phyloP scores from a whole-genome alignment of 2,113 vertebrate genomes.

The human region GRCh38 chr9:72117001-72117500 shows the following conservation, averaged over 20 bases:
- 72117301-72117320: not conserved
- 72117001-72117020: no score
- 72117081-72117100: no score
- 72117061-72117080: no score
- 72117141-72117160: no score
- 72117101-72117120: no score
- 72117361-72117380: slow-evolving; percentile 30
- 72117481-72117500: not conserved
- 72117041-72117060: no score
- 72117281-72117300: not conserved
- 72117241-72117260: not conserved
- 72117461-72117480: not conserved
- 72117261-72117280: not conserved
- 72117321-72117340: not conserved
- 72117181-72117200: not conserved
- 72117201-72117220: not conserved
- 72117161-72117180: not conserved
- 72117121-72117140: no score
- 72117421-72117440: not conserved
- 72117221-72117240: not conserved
- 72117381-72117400: slow-evolving; percentile 19
- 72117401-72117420: not conserved
- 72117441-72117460: not conserved
- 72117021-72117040: no score
- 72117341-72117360: not conserved